Conservation (phyloP, 2,797 vertebrate genomes). For the Sebastes iracundus region DNA sequence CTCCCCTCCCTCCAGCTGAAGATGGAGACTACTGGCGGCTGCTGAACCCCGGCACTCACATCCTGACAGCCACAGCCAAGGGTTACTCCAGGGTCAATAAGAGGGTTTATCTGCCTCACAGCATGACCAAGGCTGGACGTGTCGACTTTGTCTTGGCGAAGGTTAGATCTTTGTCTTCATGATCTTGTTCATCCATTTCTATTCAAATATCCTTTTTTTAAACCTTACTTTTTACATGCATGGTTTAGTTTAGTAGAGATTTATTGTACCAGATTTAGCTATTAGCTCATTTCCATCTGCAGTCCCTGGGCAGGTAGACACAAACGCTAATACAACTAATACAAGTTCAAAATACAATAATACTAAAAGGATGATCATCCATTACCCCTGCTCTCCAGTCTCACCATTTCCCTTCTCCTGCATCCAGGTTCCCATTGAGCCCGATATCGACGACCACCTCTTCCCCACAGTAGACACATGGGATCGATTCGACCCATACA, state of each 20-base stretch:
- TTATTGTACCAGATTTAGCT: neutral
- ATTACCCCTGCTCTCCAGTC: neutral
- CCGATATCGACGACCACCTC: constrained; percentile 78
- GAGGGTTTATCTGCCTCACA: constrained; percentile 88
- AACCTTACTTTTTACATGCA: neutral
- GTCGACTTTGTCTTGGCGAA: constrained; percentile 91
- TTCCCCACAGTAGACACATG: constrained; percentile 78
- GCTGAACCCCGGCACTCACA: constrained; percentile 88
- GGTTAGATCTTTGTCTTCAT: constrained; percentile 41
- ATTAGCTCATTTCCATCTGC: neutral
- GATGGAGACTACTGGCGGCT: constrained; percentile 96
- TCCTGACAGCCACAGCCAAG: constrained; percentile 88
- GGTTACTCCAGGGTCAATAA: constrained; percentile 91
- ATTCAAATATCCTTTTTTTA: neutral
- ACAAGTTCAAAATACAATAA: neutral
- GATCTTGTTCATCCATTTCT: neutral
- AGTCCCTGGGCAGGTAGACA: neutral
- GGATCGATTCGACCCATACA: constrained; percentile 83
- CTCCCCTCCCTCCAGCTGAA: constrained; percentile 79
- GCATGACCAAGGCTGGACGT: constrained; percentile 85
- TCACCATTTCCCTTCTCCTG: neutral
- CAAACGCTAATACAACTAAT: neutral
- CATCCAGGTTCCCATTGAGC: constrained; percentile 75
- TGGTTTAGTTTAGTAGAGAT: neutral
- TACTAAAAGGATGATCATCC: neutral